Conservation (phyloP, 2,888 invertebrate genomes). For the Bellardia bayeri region DNA sequence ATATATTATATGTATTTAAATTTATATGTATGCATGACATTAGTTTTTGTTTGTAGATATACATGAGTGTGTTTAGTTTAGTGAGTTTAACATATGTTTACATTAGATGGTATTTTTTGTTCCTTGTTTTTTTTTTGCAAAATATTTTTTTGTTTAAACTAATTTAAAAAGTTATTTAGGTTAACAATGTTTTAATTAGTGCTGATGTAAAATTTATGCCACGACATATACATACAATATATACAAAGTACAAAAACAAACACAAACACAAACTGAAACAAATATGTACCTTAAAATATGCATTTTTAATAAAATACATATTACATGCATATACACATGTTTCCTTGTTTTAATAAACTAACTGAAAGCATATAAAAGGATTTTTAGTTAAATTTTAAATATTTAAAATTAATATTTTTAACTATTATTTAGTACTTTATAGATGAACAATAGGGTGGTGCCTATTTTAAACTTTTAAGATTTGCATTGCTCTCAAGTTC, state of each 20-base stretch:
- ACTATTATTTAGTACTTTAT: neutral
- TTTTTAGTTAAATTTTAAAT: constrained; percentile 17
- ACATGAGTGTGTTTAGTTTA: constrained; percentile 14
- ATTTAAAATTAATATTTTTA: neutral
- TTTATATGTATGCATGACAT: neutral
- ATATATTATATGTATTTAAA: neutral
- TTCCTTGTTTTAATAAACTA: neutral
- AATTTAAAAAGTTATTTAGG: constrained; percentile 71
- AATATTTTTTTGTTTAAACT: constrained; percentile 36
- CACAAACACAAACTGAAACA: neutral
- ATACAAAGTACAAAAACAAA: neutral
- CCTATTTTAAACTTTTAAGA: too few relatives aligned
- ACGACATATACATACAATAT: constrained; percentile 50
- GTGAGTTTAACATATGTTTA: constrained; percentile 59
- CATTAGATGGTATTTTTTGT: constrained; percentile 51
- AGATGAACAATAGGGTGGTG: too few relatives aligned
- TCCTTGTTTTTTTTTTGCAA: constrained; percentile 17
- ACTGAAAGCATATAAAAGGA: neutral
- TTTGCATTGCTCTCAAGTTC: too few relatives aligned
- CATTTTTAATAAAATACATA: neutral
- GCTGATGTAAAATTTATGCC: constrained; percentile 68
- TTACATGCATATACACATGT: neutral
- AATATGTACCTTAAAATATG: neutral
- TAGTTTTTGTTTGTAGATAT: neutral
- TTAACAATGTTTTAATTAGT: constrained; percentile 74